phyloP scores from a whole-genome alignment of 2,797 vertebrate genomes.

The Choloepus didactylus region DNA sequence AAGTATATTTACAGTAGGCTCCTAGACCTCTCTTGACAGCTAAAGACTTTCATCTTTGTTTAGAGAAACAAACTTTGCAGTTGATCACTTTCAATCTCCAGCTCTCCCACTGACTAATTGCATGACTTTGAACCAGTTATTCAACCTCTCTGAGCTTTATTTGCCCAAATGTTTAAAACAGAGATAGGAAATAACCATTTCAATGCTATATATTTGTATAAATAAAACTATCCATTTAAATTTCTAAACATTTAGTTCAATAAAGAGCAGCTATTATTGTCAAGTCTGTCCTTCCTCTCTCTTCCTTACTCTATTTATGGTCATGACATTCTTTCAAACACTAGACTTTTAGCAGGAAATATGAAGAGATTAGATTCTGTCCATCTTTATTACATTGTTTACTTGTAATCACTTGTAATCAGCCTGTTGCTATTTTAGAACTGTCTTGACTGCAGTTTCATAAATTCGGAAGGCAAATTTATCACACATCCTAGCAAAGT shows the following conservation, averaged over 20 bases:
- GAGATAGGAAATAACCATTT: not conserved
- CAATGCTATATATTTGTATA: not conserved
- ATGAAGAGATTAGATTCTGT: not conserved
- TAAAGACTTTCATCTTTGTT: not conserved
- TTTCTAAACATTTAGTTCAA: not conserved
- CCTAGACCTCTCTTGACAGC: not conserved
- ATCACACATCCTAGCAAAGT: slow-evolving; percentile 54
- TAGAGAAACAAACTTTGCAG: slow-evolving; percentile 15
- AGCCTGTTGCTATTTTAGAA: slow-evolving; percentile 44
- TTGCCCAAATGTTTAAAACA: slow-evolving; percentile 40
- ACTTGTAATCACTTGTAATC: slow-evolving; percentile 1
- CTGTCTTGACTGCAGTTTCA: not conserved
- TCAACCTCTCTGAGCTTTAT: not conserved
- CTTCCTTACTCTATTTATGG: not conserved
- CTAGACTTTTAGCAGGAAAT: not conserved
- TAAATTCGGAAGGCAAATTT: slow-evolving; percentile 66
- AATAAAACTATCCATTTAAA: slow-evolving; percentile 28
- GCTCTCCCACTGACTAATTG: not conserved
- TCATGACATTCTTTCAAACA: not conserved
- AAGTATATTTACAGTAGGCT: not conserved
- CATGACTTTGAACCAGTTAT: not conserved
- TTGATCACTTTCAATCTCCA: slow-evolving; percentile 4
- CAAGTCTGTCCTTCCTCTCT: not conserved
- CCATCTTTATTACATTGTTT: not conserved
- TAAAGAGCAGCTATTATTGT: not conserved